A percentile compares a stretch with the other conserved stretches of the same genome.
Evolutionary conservation across 2,113 vertebrate species (phyloP).

Genomic region (Pelecanus crispus): DNA sequence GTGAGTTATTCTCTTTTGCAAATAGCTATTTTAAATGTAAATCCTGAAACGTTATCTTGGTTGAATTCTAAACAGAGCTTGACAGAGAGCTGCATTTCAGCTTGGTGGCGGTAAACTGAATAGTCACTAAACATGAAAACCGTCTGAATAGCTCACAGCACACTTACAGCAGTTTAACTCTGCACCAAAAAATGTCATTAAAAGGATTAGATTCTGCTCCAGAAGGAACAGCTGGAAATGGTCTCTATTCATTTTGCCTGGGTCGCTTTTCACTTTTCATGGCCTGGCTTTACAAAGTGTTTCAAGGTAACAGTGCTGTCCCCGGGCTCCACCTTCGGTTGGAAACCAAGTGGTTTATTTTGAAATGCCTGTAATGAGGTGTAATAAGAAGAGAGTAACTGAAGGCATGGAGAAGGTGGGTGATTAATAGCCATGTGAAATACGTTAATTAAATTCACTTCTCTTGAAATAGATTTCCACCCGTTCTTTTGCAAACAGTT

Average conservation of each 20-base stretch:
- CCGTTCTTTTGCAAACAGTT: background rate
- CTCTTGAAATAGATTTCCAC: background rate
- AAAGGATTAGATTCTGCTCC: background rate
- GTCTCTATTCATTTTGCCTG: background rate
- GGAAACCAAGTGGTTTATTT: background rate
- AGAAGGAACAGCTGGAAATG: slow-evolving; percentile 10
- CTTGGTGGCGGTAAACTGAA: background rate
- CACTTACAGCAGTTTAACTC: background rate
- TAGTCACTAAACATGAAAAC: background rate
- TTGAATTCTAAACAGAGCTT: background rate
- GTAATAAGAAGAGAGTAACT: background rate
- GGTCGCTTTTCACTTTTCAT: background rate
- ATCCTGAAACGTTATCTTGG: background rate
- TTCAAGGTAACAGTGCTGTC: background rate
- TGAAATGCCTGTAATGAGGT: background rate
- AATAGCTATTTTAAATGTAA: background rate
- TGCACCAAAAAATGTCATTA: background rate
- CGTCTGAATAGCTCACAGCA: background rate
- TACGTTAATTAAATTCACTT: background rate
- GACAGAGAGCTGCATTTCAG: background rate
- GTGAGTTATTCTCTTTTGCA: background rate
- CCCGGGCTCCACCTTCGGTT: background rate
- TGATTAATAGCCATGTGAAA: background rate
- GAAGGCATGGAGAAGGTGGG: background rate
- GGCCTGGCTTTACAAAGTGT: background rate